phyloP scores from a whole-genome alignment of 2,888 invertebrate genomes.

The Lacanobia wlatinum region DNA sequence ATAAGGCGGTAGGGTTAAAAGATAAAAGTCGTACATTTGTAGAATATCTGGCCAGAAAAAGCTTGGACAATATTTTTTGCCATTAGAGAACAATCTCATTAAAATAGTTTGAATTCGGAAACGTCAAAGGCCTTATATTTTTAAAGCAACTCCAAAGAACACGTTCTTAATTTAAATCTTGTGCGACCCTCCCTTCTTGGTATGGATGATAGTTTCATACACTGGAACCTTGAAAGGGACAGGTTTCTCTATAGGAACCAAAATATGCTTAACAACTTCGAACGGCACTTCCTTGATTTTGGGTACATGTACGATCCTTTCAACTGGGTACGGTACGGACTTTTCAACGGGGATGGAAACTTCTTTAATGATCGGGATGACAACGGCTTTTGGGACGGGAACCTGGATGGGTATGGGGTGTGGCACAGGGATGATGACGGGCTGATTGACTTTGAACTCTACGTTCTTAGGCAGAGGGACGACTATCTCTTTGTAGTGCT shows the following conservation, averaged over 20 bases:
- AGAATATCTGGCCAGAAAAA: slow-evolving; percentile 5
- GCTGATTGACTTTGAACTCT: slow-evolving; percentile 91
- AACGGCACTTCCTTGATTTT: slow-evolving; percentile 93
- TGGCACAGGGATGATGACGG: slow-evolving; percentile 90
- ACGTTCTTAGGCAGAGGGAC: slow-evolving; percentile 92
- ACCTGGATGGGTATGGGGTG: slow-evolving; percentile 93
- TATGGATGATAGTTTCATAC: slow-evolving; percentile 93
- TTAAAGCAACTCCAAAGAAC: slow-evolving; percentile 3
- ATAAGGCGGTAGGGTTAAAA: slow-evolving; percentile 55
- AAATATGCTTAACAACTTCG: slow-evolving; percentile 92
- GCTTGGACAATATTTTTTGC: background rate
- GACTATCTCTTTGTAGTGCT: slow-evolving; percentile 93
- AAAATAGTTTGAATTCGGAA: background rate
- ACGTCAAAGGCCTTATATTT: too few species aligned
- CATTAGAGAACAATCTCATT: background rate
- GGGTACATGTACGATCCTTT: slow-evolving; percentile 92
- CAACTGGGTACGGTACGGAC: slow-evolving; percentile 93
- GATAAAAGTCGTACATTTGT: slow-evolving; percentile 19
- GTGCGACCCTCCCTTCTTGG: slow-evolving; percentile 91
- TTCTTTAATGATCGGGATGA: slow-evolving; percentile 93
- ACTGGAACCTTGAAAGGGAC: slow-evolving; percentile 93
- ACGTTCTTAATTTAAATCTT: slow-evolving; percentile 73
- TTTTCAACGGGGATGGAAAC: slow-evolving; percentile 93
- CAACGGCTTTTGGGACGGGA: slow-evolving; percentile 93
- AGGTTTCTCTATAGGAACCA: slow-evolving; percentile 93